Conservation (phyloP, 2,113 vertebrate genomes). For the Gopherus flavomarginatus region DNA sequence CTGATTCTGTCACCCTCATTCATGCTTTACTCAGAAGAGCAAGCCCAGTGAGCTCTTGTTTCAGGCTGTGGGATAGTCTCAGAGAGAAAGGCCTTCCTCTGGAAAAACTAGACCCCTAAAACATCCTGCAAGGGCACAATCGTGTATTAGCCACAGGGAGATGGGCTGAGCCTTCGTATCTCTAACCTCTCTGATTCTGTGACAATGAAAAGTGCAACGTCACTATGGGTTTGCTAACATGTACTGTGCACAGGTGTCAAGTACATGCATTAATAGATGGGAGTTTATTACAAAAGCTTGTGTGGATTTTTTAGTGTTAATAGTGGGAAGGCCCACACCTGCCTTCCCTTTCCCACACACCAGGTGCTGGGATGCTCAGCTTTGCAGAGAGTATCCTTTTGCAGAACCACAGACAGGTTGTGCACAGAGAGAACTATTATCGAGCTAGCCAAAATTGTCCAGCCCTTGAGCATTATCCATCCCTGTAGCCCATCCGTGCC, state of each 20-base stretch:
- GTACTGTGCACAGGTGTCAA: no score
- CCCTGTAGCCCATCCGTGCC: neutral
- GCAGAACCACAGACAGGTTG: neutral
- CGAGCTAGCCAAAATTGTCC: neutral
- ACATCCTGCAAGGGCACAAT: neutral
- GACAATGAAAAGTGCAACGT: no score
- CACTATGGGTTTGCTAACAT: no score
- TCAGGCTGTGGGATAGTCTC: neutral
- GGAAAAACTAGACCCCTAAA: neutral
- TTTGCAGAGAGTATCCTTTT: neutral
- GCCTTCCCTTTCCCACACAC: neutral
- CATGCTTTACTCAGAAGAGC: neutral
- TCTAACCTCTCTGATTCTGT: no score
- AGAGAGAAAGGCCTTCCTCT: neutral
- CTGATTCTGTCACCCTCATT: neutral
- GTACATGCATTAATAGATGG: no score
- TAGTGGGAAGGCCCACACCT: neutral
- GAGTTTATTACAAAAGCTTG: no score
- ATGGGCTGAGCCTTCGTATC: no score
- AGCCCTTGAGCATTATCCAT: neutral
- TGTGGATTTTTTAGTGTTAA: no score
- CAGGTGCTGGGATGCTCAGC: neutral
- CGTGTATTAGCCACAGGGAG: no score
- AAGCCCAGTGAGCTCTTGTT: neutral
- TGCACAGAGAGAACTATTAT: neutral